Conservation (phyloP, 1,140 invertebrate species). For the Diorhabda sublineata region DNA sequence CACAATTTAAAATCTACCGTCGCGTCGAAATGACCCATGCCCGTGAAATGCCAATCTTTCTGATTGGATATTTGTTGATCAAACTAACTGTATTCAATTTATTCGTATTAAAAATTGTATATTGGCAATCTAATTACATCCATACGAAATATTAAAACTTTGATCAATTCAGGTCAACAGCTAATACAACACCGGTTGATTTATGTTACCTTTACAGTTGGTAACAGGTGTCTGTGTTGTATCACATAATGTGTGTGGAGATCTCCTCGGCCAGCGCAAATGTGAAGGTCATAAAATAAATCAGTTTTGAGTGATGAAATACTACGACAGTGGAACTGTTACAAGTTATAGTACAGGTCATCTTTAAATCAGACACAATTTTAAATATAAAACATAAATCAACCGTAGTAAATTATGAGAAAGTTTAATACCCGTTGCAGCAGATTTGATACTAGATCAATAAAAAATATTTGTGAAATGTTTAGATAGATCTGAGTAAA, state of each 20-base stretch:
- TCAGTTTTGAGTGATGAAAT: conserved; percentile 2
- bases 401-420: too few relatives aligned
- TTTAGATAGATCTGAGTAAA: too few relatives aligned
- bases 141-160: neutral
- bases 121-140: neutral
- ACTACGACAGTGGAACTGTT: neutral
- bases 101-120: too few relatives aligned
- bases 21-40: too few relatives aligned
- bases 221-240: neutral
- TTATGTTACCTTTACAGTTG: conserved; percentile 2
- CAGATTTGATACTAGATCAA: too few relatives aligned
- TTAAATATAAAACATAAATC: too few relatives aligned
- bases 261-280: neutral
- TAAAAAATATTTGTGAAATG: too few relatives aligned
- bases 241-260: neutral
- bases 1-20: too few relatives aligned
- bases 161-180: conserved; percentile 2
- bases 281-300: conserved; percentile 2
- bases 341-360: neutral
- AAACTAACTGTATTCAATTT: too few relatives aligned
- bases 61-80: too few relatives aligned
- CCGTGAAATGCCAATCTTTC: too few relatives aligned
- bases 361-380: neutral
- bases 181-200: neutral
- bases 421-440: too few relatives aligned